Evolutionary conservation across 2,888 invertebrate species (phyloP).

Genomic region (Rutpela maculata): DNA sequence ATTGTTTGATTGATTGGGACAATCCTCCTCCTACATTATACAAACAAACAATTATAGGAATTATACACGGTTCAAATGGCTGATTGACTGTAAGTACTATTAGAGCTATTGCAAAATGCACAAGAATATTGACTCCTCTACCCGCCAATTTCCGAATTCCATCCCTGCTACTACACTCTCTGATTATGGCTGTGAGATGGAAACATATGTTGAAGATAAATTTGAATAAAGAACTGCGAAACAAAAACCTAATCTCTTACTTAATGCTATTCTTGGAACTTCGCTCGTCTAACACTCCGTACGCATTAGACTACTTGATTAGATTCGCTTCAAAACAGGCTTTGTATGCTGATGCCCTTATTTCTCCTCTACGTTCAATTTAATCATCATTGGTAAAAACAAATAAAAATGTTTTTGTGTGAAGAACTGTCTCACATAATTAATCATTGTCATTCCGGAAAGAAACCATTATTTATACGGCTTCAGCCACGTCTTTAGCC

Average conservation of each 20-base stretch:
- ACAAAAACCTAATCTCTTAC: neutral
- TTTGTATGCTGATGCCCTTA: conserved; percentile 19
- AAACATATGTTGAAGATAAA: neutral
- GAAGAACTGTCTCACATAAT: conserved; percentile 38
- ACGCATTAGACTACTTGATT: conserved; percentile 7
- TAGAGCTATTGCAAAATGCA: no score
- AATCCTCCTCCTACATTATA: no score
- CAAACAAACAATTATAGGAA: no score
- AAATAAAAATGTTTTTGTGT: conserved; percentile 35
- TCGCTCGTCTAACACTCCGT: neutral
- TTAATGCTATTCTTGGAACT: neutral
- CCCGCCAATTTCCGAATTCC: no score
- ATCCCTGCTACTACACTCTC: no score
- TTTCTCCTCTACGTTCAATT: neutral
- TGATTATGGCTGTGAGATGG: neutral
- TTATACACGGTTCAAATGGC: no score
- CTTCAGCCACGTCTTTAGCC: conserved; percentile 34
- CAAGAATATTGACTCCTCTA: no score
- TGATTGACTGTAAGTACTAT: no score
- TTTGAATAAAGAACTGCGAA: neutral
- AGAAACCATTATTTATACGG: conserved; percentile 40
- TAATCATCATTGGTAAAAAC: conserved; percentile 32
- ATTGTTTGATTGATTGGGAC: no score
- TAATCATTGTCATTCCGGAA: conserved; percentile 47
- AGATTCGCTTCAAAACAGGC: neutral